These are phyloP conservation scores for Asobara japonica DNA, from an alignment of 1,140 invertebrate species.

Conservation along the genomic window DNA sequence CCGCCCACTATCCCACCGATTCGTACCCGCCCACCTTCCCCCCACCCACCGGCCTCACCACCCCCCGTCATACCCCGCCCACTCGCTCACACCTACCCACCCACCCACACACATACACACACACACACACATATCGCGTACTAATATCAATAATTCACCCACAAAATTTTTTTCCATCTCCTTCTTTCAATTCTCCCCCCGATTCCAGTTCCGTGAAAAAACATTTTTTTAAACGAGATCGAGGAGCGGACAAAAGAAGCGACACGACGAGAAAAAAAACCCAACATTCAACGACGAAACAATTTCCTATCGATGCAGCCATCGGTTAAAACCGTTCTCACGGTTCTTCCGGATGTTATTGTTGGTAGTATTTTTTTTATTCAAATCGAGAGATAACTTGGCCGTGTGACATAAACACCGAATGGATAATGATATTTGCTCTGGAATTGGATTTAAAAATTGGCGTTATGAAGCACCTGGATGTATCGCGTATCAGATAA, in stretches of 20 bases:
- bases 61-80: too few relatives aligned
- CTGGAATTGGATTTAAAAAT: background rate
- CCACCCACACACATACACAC: too few relatives aligned
- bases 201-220: too few relatives aligned
- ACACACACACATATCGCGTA: too few relatives aligned
- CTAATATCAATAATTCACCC: too few relatives aligned
- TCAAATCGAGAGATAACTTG: background rate
- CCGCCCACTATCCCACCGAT: too few relatives aligned
- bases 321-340: background rate
- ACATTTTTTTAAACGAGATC: too few relatives aligned
- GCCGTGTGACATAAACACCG: background rate
- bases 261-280: background rate
- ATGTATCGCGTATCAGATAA: background rate
- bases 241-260: background rate
- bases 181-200: constrained; percentile 1
- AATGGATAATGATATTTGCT: background rate
- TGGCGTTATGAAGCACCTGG: background rate
- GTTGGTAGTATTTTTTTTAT: constrained; percentile 4
- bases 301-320: background rate
- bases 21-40: too few relatives aligned
- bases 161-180: constrained; percentile 4
- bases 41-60: too few relatives aligned
- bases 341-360: constrained; percentile 10
- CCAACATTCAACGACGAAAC: background rate
- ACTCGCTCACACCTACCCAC: too few relatives aligned